Conservation (phyloP, 2,888 invertebrate genomes). For the Flexamia atlantica region DNA sequence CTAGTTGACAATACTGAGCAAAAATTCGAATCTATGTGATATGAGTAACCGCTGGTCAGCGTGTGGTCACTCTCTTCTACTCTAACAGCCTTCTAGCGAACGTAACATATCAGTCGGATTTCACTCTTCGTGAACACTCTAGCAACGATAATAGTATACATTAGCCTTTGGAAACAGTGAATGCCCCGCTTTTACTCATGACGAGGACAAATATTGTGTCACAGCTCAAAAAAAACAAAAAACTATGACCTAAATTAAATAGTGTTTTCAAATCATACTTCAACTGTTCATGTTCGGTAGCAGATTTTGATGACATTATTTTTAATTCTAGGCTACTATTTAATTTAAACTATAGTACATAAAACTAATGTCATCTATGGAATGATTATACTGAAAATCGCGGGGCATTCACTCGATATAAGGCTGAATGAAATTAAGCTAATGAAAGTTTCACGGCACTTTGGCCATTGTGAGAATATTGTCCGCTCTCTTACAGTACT, state of each 20-base stretch:
- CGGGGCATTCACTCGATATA: constrained; percentile 18
- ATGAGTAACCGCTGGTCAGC: constrained; percentile 34
- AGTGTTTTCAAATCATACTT: neutral
- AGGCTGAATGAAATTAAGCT: constrained; percentile 44
- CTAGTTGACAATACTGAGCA: constrained; percentile 55
- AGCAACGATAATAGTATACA: constrained; percentile 52
- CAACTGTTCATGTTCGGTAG: neutral
- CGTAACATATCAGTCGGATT: constrained; percentile 52
- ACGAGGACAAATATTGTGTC: constrained; percentile 5
- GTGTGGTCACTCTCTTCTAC: constrained; percentile 32
- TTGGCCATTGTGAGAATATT: constrained; percentile 36
- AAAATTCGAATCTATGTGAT: constrained; percentile 39
- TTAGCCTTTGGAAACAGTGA: constrained; percentile 32
- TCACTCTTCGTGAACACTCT: constrained; percentile 48
- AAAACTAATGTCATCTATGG: constrained; percentile 18
- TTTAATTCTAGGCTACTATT: constrained; percentile 1
- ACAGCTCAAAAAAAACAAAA: neutral
- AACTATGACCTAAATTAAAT: neutral
- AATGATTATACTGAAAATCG: neutral
- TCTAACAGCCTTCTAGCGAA: constrained; percentile 58
- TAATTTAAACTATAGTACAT: neutral
- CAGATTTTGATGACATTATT: constrained; percentile 8
- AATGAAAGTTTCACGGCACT: constrained; percentile 24
- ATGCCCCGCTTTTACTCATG: neutral
- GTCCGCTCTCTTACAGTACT: constrained; percentile 48